Conservation (phyloP, 2,797 vertebrate species). For the Betta splendens region DNA sequence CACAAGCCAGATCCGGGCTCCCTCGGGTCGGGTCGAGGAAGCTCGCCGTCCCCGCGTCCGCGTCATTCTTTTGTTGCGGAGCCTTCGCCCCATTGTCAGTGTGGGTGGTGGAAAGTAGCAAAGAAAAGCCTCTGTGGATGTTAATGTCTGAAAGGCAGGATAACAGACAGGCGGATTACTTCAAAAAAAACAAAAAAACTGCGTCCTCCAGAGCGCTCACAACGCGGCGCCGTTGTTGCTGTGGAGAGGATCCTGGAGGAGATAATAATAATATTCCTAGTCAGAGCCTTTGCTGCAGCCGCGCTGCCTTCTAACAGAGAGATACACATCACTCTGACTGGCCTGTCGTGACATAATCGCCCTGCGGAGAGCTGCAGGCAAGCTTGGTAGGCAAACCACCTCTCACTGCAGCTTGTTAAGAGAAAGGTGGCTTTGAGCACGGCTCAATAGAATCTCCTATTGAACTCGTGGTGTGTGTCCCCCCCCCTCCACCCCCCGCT, state of each 20-base stretch:
- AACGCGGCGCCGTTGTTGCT: slow-evolving; percentile 73
- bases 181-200: too few relatives aligned
- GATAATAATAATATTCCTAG: slow-evolving; percentile 81
- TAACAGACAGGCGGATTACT: slow-evolving; percentile 75
- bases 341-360: slow-evolving; percentile 78
- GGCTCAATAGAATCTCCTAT: slow-evolving; percentile 75
- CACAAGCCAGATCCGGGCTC: slow-evolving; percentile 66
- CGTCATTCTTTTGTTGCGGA: slow-evolving; percentile 67
- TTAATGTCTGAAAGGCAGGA: slow-evolving; percentile 77
- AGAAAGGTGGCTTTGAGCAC: slow-evolving; percentile 77
- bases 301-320: slow-evolving; percentile 74
- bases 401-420: slow-evolving; percentile 82
- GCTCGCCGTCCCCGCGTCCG: slow-evolving; percentile 61
- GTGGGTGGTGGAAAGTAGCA: slow-evolving; percentile 64
- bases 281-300: slow-evolving; percentile 71
- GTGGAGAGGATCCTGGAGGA: slow-evolving; percentile 75
- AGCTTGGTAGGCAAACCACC: slow-evolving; percentile 78
- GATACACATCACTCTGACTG: slow-evolving; percentile 78
- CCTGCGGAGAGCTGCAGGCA: slow-evolving; percentile 79
- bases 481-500: too few relatives aligned
- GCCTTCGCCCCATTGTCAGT: slow-evolving; percentile 66
- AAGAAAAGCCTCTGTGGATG: slow-evolving; percentile 66
- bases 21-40: slow-evolving; percentile 58
- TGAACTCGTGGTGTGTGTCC: slow-evolving; percentile 71
- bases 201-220: slow-evolving; percentile 68